Conservation (phyloP, 2,888 invertebrate genomes). For the Netelia virgata region DNA sequence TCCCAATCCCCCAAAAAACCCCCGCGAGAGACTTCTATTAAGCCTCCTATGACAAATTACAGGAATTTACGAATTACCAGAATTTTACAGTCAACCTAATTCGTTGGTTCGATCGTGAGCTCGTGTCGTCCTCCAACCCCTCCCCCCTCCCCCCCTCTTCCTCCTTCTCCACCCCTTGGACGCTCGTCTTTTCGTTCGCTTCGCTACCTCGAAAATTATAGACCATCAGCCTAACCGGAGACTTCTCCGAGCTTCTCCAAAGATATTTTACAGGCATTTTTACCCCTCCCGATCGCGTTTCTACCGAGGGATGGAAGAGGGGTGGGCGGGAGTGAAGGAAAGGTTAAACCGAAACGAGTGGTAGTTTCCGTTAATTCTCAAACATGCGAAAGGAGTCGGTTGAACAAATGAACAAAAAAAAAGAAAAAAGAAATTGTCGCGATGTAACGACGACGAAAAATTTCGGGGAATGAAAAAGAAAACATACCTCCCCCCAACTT, state of each 20-base stretch:
- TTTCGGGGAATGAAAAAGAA: no score
- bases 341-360: neutral
- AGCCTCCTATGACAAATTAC: slow-evolving; percentile 70
- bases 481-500: neutral
- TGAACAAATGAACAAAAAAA: neutral
- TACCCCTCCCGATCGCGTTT: neutral
- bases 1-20: neutral
- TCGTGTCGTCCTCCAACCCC: neutral
- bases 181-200: slow-evolving; percentile 10
- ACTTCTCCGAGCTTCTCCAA: slow-evolving; percentile 18
- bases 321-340: neutral
- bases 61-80: slow-evolving; percentile 71
- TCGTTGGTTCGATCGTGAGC: slow-evolving; percentile 59
- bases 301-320: neutral
- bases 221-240: slow-evolving; percentile 5
- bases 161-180: neutral
- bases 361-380: slow-evolving; percentile 5
- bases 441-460: neutral
- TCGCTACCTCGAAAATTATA: slow-evolving; percentile 26
- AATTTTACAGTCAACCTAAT: slow-evolving; percentile 69
- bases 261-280: slow-evolving; percentile 20
- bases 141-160: neutral
- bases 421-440: neutral
- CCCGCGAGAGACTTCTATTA: slow-evolving; percentile 44
- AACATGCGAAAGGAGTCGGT: neutral